Conservation (phyloP, 1,140 invertebrate species). For the Drosophila lacteicornis region DNA sequence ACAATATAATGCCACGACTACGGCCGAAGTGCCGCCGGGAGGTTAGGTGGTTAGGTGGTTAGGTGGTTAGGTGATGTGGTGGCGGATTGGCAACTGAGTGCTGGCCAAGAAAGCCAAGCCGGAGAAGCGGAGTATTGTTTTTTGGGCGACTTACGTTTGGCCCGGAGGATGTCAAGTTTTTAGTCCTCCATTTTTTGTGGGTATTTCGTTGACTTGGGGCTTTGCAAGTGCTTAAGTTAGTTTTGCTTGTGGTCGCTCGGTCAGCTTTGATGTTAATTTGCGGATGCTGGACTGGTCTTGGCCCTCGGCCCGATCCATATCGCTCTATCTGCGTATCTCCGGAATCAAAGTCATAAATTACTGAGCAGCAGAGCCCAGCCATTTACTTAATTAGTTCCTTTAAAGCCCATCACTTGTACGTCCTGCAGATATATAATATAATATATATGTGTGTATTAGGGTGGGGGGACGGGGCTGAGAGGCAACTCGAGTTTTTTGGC, state of each 20-base stretch:
- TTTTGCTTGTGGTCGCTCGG: slow-evolving; percentile 13
- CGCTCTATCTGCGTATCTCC: slow-evolving; percentile 13
- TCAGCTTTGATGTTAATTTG: slow-evolving; percentile 57
- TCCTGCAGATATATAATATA: slow-evolving; percentile 12
- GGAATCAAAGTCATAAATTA: slow-evolving; percentile 62
- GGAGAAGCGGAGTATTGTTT: slow-evolving; percentile 33
- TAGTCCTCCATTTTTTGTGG: slow-evolving; percentile 28
- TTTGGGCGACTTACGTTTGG: slow-evolving; percentile 66
- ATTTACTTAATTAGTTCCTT: slow-evolving; percentile 77
- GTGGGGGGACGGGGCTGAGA: not conserved
- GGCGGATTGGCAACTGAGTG: slow-evolving; percentile 30
- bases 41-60: not conserved
- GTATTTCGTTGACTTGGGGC: slow-evolving; percentile 26
- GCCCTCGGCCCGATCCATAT: slow-evolving; percentile 27
- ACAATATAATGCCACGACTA: slow-evolving; percentile 76
- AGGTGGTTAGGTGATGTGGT: not conserved
- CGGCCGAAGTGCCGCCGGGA: slow-evolving; percentile 38
- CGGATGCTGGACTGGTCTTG: slow-evolving; percentile 46
- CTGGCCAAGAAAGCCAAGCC: slow-evolving; percentile 33
- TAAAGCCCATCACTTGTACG: slow-evolving; percentile 57
- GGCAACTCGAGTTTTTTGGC: slow-evolving; percentile 18
- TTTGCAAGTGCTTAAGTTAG: slow-evolving; percentile 29
- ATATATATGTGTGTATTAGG: slow-evolving; percentile 12
- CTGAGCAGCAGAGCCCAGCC: slow-evolving; percentile 23
- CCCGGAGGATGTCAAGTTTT: slow-evolving; percentile 69